Percentiles rank a stretch among this genome's conserved stretches.
Evolutionary conservation across 1,140 invertebrate species (phyloP).

Genomic region (Bacillus rossius): DNA sequence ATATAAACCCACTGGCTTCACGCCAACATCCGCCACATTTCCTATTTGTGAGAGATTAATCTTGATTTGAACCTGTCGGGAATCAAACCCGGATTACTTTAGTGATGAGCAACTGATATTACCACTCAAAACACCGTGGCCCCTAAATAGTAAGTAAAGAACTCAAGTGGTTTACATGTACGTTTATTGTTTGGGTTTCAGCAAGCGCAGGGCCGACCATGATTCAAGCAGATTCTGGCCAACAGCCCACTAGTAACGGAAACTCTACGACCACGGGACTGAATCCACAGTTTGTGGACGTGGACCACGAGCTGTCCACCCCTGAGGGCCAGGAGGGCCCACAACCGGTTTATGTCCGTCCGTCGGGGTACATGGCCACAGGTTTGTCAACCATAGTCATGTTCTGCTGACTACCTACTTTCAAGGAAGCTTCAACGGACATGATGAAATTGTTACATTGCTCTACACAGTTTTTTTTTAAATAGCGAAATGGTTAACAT

Average conservation of each 20-base stretch:
- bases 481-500: not conserved
- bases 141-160: too few species aligned
- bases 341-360: slow-evolving; percentile 44
- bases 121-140: too few species aligned
- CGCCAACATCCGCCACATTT: too few species aligned
- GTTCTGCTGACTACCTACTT: not conserved
- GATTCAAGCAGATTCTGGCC: not conserved
- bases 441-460: not conserved
- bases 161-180: too few species aligned
- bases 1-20: too few species aligned
- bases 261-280: slow-evolving; percentile 4
- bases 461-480: not conserved
- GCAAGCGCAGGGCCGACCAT: slow-evolving; percentile 7
- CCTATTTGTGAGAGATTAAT: too few species aligned
- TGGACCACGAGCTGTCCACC: slow-evolving; percentile 50
- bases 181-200: not conserved
- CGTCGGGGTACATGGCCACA: slow-evolving; percentile 27
- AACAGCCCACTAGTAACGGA: not conserved
- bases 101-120: too few species aligned
- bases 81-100: too few species aligned
- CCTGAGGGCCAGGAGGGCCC: slow-evolving; percentile 52
- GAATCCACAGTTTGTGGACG: slow-evolving; percentile 39
- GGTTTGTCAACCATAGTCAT: not conserved
- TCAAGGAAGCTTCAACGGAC: not conserved
- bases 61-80: too few species aligned